Evolutionary conservation across 2,113 vertebrate species (phyloP).

Genomic region (Notarius quadriscutis): DNA sequence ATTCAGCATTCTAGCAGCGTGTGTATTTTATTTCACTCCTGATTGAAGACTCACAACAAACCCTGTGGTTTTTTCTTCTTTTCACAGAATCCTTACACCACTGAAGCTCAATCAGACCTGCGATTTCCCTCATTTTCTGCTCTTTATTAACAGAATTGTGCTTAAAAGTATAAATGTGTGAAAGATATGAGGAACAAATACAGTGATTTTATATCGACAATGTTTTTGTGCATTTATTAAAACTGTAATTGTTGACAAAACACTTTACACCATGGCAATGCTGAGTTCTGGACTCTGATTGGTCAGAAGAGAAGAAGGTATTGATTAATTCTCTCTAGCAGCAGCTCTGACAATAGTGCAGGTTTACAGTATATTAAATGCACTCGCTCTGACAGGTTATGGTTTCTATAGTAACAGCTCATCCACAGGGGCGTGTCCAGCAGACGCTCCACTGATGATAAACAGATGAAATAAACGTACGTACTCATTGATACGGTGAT

Average conservation of each 20-base stretch:
- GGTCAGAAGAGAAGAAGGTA: neutral
- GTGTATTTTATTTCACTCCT: neutral
- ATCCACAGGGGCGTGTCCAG: neutral
- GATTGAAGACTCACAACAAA: neutral
- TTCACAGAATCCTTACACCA: neutral
- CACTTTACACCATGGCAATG: neutral
- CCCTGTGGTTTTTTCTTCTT: neutral
- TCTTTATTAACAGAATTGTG: neutral
- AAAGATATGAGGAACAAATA: neutral
- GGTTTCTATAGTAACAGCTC: neutral
- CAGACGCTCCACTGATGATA: neutral
- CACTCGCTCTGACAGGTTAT: neutral
- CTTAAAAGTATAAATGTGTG: neutral
- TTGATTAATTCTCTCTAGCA: neutral
- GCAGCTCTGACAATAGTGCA: neutral
- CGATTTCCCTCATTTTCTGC: neutral
- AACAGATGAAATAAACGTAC: neutral
- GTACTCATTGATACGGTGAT: no score
- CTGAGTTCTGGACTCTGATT: neutral
- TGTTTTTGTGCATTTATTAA: neutral
- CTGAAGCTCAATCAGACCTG: neutral
- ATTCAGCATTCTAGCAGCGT: neutral
- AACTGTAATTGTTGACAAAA: neutral
- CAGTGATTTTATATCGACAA: neutral
- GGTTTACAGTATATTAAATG: neutral